Evolutionary conservation across 1,140 invertebrate species (phyloP).

Genomic region (Penaeus indicus): DNA sequence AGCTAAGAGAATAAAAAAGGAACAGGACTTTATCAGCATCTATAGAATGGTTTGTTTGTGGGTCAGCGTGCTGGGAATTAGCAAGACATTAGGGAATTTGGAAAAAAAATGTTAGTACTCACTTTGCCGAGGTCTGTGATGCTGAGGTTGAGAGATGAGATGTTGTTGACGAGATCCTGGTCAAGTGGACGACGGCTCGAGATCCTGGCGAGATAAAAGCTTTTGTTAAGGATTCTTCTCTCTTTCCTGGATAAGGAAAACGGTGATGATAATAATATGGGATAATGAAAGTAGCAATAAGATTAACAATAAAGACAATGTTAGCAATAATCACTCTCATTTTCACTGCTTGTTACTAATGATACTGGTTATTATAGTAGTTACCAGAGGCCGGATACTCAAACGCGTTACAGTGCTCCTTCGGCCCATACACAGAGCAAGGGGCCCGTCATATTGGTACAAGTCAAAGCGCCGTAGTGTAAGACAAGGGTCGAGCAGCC

Average conservation of each 20-base stretch:
- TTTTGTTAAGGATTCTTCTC: not conserved
- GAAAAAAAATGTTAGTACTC: not conserved
- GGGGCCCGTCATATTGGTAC: too few relatives aligned
- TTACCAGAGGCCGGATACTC: too few relatives aligned
- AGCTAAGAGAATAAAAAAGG: not conserved
- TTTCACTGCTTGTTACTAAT: too few relatives aligned
- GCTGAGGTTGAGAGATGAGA: not conserved
- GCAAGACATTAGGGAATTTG: not conserved
- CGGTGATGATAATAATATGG: too few relatives aligned
- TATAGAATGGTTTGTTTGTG: not conserved
- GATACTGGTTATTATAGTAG: too few relatives aligned
- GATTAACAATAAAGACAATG: too few relatives aligned
- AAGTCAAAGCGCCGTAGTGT: too few relatives aligned
- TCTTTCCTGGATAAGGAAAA: not conserved
- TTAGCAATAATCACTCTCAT: too few relatives aligned
- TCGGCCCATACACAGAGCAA: too few relatives aligned
- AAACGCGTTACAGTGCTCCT: too few relatives aligned
- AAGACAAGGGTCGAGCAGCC: too few relatives aligned
- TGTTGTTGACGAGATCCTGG: not conserved
- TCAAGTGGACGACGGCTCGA: not conserved
- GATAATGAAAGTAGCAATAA: too few relatives aligned
- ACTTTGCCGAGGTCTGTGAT: conserved; percentile 15
- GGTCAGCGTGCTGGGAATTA: not conserved
- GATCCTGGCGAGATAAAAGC: not conserved
- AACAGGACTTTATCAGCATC: not conserved